Conservation (phyloP, 2,888 invertebrate species). For the Tineola bisselliella region DNA sequence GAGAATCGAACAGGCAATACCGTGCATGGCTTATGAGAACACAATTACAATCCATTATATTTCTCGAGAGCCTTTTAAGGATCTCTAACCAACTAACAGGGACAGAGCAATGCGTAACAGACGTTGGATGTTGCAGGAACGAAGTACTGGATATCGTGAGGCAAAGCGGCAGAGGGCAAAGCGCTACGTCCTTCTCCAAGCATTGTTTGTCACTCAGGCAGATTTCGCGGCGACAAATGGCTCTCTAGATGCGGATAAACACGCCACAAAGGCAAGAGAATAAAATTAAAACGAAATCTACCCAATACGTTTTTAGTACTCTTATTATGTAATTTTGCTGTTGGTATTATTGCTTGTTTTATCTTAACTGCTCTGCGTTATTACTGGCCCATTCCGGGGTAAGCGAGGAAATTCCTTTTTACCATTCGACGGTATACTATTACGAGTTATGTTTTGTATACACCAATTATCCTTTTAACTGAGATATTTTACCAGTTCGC, state of each 20-base stretch:
- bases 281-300: conserved; percentile 38
- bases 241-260: conserved; percentile 32
- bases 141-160: not conserved
- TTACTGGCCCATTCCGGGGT: not conserved
- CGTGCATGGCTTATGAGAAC: conserved; percentile 51
- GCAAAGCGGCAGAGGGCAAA: conserved; percentile 32
- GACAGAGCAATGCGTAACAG: conserved; percentile 9
- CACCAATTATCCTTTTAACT: not conserved
- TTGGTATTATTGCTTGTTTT: conserved; percentile 16
- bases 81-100: conserved; percentile 35
- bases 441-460: not conserved
- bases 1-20: conserved; percentile 29
- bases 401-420: not conserved
- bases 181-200: conserved; percentile 47
- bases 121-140: not conserved
- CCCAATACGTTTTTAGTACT: conserved; percentile 13
- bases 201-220: conserved; percentile 62
- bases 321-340: conserved; percentile 17
- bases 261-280: conserved; percentile 20
- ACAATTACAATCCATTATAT: conserved; percentile 63
- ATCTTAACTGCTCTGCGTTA: conserved; percentile 16
- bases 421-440: not conserved
- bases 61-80: conserved; percentile 49
- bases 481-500: not conserved
- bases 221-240: conserved; percentile 60